Evolutionary conservation across 2,113 vertebrate species (phyloP).

Genomic region (Gopherus evgoodei): DNA sequence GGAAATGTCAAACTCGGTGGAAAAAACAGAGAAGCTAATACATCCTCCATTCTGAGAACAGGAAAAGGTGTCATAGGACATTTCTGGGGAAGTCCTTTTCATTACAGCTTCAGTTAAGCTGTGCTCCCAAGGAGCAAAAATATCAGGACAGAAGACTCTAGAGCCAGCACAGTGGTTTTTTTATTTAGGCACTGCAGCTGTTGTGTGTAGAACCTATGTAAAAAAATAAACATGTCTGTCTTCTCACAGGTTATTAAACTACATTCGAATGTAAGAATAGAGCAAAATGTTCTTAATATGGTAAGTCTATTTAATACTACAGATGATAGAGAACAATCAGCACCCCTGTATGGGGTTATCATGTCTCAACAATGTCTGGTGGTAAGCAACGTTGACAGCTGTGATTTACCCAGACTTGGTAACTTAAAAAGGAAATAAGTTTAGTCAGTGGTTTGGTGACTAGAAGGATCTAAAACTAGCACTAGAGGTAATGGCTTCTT

Average conservation of each 20-base stretch:
- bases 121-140: background rate
- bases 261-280: constrained; percentile 83
- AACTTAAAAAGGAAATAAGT: background rate
- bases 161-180: background rate
- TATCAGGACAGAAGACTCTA: background rate
- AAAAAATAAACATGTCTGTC: constrained; percentile 1
- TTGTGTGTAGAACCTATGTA: background rate
- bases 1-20: background rate
- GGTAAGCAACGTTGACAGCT: background rate
- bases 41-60: background rate
- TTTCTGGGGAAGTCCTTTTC: background rate
- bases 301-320: constrained; percentile 77
- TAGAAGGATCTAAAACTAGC: background rate
- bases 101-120: background rate
- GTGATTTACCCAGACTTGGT: background rate
- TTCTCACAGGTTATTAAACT: constrained; percentile 87
- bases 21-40: background rate
- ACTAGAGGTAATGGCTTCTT: background rate
- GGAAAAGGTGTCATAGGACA: background rate
- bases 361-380: background rate
- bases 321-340: background rate
- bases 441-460: background rate
- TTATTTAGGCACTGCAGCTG: background rate
- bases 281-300: constrained; percentile 84
- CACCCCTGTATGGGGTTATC: background rate